These are phyloP conservation scores for Conchocele bisecta DNA, from an alignment of 2,888 invertebrate genomes.

Conservation along the genomic window DNA sequence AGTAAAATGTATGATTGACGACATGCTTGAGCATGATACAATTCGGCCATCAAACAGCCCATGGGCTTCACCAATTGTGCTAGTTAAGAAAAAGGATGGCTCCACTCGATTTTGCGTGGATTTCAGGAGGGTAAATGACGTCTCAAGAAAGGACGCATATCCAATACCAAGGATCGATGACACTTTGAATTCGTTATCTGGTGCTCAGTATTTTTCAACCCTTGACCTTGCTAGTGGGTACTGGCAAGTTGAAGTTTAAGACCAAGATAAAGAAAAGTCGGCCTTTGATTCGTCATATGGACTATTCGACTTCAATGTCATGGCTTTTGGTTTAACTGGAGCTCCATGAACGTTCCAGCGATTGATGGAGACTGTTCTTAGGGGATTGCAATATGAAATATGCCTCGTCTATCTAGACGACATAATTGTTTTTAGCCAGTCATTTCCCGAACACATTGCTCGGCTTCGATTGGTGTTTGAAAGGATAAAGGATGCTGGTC, in stretches of 20 bases:
- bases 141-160: slow-evolving; percentile 24
- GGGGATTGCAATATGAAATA: slow-evolving; percentile 15
- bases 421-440: slow-evolving; percentile 24
- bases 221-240: slow-evolving; percentile 45
- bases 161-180: slow-evolving; percentile 46
- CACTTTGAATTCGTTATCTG: slow-evolving; percentile 27
- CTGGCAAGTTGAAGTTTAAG: slow-evolving; percentile 41
- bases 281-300: slow-evolving; percentile 47
- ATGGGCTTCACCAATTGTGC: slow-evolving; percentile 32
- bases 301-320: slow-evolving; percentile 40
- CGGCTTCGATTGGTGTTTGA: no score
- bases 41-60: slow-evolving; percentile 33
- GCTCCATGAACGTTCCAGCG: slow-evolving; percentile 35
- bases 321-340: slow-evolving; percentile 44
- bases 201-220: slow-evolving; percentile 36
- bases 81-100: slow-evolving; percentile 39
- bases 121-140: slow-evolving; percentile 32
- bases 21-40: slow-evolving; percentile 5
- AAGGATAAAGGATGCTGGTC: slow-evolving; percentile 2
- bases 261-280: slow-evolving; percentile 25
- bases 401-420: slow-evolving; percentile 46
- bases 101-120: slow-evolving; percentile 42
- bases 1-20: not conserved
- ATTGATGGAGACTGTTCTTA: slow-evolving; percentile 38
- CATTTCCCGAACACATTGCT: no score